Evolutionary conservation across 2,888 invertebrate species (phyloP).

Genomic region (Aleiodes leptofemur): DNA sequence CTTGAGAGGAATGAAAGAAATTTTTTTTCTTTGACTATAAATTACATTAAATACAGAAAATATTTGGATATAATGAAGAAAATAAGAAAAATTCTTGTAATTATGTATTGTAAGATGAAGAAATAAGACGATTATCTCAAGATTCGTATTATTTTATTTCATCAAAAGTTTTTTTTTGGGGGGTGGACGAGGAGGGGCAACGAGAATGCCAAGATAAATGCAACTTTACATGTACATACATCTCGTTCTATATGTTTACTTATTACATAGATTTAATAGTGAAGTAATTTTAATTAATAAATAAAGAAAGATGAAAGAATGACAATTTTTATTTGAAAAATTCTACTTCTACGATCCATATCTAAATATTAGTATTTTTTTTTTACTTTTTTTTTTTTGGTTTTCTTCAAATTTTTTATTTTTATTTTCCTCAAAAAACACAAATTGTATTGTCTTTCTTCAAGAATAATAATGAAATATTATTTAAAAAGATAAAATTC

Average conservation of each 20-base stretch:
- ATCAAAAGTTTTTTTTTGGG: neutral
- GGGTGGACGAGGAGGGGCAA: neutral
- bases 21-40: neutral
- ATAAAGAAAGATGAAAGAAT: conserved; percentile 18
- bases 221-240: conserved; percentile 32
- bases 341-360: conserved; percentile 23
- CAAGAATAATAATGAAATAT: conserved; percentile 17
- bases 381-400: neutral
- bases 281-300: neutral
- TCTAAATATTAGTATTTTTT: neutral
- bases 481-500: conserved; percentile 11
- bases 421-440: neutral
- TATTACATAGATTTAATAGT: conserved; percentile 23
- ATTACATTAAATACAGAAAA: neutral
- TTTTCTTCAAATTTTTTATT: neutral
- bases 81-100: neutral
- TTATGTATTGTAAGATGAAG: conserved; percentile 19
- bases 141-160: conserved; percentile 24
- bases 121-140: conserved; percentile 8
- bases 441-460: conserved; percentile 27
- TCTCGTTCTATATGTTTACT: conserved; percentile 23
- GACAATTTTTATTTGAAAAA: conserved; percentile 25
- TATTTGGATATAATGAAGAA: neutral
- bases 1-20: conserved; percentile 6
- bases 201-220: conserved; percentile 15